Percentiles rank a stretch among this genome's conserved stretches.
Evolutionary conservation across 2,888 invertebrate genomes (phyloP).

Genomic region (Nezara viridula): DNA sequence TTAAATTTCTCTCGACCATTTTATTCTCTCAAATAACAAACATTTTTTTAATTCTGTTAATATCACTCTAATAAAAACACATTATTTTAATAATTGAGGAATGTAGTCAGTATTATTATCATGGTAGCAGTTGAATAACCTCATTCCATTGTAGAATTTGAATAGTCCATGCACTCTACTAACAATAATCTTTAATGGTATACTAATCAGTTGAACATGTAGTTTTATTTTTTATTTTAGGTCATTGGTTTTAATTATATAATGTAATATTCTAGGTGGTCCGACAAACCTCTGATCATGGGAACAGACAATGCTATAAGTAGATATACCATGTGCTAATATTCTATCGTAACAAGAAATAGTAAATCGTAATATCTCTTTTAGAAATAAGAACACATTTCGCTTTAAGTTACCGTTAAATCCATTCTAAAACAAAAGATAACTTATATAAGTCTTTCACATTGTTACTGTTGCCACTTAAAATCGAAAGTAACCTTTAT

Average conservation of each 20-base stretch:
- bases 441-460: neutral
- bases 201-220: neutral
- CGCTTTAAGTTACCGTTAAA: neutral
- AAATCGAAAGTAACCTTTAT: neutral
- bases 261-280: neutral
- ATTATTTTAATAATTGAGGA: neutral
- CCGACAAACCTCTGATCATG: neutral
- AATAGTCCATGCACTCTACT: neutral
- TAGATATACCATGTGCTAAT: neutral
- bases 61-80: neutral
- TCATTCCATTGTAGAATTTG: neutral
- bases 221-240: neutral
- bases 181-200: neutral
- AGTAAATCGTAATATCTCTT: neutral
- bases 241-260: neutral
- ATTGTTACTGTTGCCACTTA: neutral
- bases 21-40: neutral
- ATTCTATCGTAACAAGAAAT: neutral
- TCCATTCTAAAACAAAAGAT: neutral
- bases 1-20: neutral
- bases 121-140: neutral
- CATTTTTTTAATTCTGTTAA: constrained; percentile 30
- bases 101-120: neutral
- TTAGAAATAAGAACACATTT: neutral
- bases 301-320: neutral